Evolutionary conservation across 2,113 vertebrate genomes (phyloP).

Genomic region (Sturnus vulgaris): DNA sequence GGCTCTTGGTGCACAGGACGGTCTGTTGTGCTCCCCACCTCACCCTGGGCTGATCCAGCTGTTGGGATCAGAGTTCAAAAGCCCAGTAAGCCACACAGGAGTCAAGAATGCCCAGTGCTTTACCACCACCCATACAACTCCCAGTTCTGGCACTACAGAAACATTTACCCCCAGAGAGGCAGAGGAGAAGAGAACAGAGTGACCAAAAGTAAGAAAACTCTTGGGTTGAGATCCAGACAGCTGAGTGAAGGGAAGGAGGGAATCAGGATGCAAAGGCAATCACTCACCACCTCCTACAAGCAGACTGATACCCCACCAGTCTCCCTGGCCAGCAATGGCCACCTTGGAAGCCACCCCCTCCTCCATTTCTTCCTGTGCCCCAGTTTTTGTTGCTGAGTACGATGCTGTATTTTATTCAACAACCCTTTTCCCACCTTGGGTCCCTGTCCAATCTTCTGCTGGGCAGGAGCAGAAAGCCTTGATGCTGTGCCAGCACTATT

Average conservation of each 20-base stretch:
- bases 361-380: background rate
- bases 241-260: background rate
- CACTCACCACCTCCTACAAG: fast-evolving
- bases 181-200: background rate
- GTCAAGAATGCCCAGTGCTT: background rate
- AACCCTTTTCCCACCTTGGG: background rate
- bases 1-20: background rate
- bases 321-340: background rate
- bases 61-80: background rate
- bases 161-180: background rate
- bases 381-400: background rate
- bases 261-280: background rate
- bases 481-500: background rate
- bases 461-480: background rate
- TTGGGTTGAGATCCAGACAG: background rate
- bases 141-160: background rate
- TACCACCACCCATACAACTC: background rate
- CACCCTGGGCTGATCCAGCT: background rate
- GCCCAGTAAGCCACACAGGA: background rate
- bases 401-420: background rate
- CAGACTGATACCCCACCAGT: background rate
- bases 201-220: background rate
- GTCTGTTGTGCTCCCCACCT: background rate
- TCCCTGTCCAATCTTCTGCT: background rate
- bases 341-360: background rate